Conservation (phyloP, 2,113 vertebrate species). For the Calonectris borealis region DNA sequence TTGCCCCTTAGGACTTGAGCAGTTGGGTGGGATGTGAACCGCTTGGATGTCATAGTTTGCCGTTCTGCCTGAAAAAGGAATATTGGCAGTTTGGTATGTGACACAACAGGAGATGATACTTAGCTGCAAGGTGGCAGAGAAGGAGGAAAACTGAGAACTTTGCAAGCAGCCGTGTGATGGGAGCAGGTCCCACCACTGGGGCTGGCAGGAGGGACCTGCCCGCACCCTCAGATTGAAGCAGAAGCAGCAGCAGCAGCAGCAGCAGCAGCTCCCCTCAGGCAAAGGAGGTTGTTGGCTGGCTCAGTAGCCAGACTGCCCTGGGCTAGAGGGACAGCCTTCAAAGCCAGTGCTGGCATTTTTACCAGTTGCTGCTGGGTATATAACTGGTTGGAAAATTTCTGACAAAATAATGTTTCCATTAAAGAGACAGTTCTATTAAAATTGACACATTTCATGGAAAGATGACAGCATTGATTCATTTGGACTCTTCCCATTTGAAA, state of each 20-base stretch:
- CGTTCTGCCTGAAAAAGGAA: not conserved
- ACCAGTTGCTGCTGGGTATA: conserved; percentile 16
- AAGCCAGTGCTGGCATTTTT: conserved; percentile 22
- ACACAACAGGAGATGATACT: not conserved
- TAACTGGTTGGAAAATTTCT: conserved; percentile 43
- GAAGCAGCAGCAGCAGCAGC: not conserved
- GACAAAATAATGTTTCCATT: conserved; percentile 34
- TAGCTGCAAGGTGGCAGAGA: not conserved
- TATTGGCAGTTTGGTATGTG: not conserved
- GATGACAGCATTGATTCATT: conserved; percentile 27
- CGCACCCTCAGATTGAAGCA: not conserved
- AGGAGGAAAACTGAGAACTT: not conserved
- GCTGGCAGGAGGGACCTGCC: not conserved
- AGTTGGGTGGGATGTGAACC: not conserved
- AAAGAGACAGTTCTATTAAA: conserved; percentile 35
- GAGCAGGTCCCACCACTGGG: not conserved
- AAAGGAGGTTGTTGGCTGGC: not conserved
- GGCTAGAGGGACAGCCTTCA: not conserved
- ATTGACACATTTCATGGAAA: conserved; percentile 42
- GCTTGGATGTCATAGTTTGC: not conserved
- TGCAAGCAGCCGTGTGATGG: rapidly evolving
- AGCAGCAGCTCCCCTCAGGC: not conserved
- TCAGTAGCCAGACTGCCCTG: not conserved
- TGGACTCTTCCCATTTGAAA: not conserved
- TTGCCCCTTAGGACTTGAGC: not conserved